Evolutionary conservation across 1,140 invertebrate genomes (phyloP), one percentile per base, ranked within the genome.

Genomic region (Temnothorax curvispinosus): DNA sequence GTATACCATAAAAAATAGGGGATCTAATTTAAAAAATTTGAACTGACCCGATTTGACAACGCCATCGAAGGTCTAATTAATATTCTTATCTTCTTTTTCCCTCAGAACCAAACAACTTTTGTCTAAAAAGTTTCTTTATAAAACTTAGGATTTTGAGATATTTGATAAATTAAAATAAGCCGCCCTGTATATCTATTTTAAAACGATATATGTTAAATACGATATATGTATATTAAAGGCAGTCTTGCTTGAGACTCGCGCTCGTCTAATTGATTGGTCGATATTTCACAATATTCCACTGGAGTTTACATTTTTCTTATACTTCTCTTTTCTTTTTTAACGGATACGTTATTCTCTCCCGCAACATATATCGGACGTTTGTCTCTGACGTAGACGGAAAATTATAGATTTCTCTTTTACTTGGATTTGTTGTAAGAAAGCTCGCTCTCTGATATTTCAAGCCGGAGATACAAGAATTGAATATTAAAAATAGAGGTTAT

Each of bases 401-500:
- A 38, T 69, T 11, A 4, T 3, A 21, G 6, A 18, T 38, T 69
- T 80, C 15, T 13, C 15, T 69, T 54, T 8, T 69, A 47, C 5
- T 81, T 41, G 18, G 0, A 60, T 27, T 44, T 3, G 8, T 7
- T 38, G 11, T 54, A 54, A 38, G 67, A 60, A 35, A 56, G 18
- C 18, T 60, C 21, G 21, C 6, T 60, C 6, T 21, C 11, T 27
- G 65, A 74, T 65, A 65, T 74, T 74, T 38, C n/a, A 38, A 62
- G 71, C 4, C 8, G 9, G 27, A 74, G 54, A 8, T 44, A n/a
- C 4, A 74, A 60, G 9, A 50, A 60, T 60, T 75, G 56, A 71
- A 75, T 74, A 82, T 75, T 75, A 84, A 84, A 84, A 84, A 84
- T 84, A 50, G 13, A 44, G 15, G 44, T 38, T 60, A 58, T 35